phyloP scores from a whole-genome alignment of 2,888 invertebrate species.

The Protophormia terraenovae region DNA sequence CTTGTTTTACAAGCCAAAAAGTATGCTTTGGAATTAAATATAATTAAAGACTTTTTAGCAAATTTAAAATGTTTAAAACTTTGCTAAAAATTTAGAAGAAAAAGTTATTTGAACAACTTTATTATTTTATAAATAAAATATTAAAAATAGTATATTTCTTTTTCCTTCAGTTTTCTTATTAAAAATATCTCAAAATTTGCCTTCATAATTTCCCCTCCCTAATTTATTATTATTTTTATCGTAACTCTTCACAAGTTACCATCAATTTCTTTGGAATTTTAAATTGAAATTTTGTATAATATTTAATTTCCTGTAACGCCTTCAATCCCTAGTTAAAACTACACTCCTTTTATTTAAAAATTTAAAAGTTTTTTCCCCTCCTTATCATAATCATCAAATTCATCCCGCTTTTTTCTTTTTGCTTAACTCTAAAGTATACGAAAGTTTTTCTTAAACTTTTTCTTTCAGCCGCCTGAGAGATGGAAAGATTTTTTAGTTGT shows the following conservation, averaged over 20 bases:
- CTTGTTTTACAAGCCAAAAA: background rate
- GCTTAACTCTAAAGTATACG: background rate
- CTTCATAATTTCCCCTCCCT: background rate
- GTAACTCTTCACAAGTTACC: background rate
- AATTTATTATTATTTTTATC: background rate
- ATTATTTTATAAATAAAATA: too few relatives aligned
- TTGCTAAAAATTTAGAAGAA: too few relatives aligned
- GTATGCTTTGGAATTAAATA: background rate
- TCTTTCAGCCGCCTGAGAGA: conserved; percentile 16
- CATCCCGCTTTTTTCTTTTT: background rate
- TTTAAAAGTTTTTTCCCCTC: background rate
- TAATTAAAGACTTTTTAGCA: background rate
- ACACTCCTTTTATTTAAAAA: conserved; percentile 42
- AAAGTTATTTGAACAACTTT: too few relatives aligned
- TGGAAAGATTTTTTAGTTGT: conserved; percentile 47
- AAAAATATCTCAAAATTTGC: too few relatives aligned
- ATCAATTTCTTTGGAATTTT: conserved; percentile 13
- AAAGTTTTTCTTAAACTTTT: conserved; percentile 32
- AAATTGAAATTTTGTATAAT: conserved; percentile 42
- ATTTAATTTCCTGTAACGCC: conserved; percentile 63
- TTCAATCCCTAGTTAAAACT: conserved; percentile 21
- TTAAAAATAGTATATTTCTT: too few relatives aligned
- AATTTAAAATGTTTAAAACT: too few relatives aligned
- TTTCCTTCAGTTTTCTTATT: too few relatives aligned
- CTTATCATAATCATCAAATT: conserved; percentile 45